phyloP scores from a whole-genome alignment of 1,140 invertebrate species.

The Liolophura sinensis region DNA sequence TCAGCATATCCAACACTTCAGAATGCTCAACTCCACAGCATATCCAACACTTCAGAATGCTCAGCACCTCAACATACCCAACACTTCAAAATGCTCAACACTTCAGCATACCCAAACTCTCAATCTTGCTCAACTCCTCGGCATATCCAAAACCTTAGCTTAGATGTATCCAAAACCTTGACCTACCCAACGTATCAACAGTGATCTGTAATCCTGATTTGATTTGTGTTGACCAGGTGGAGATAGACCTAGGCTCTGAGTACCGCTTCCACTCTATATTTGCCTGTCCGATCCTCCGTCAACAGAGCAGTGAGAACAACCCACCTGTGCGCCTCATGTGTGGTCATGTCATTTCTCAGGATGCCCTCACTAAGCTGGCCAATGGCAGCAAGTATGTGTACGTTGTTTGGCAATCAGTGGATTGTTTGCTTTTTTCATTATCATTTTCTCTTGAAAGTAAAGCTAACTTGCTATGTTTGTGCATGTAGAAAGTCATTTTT shows the following conservation, averaged over 20 bases:
- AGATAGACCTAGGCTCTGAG: constrained; percentile 86
- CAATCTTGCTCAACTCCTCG: no score
- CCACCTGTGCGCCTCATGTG: constrained; percentile 96
- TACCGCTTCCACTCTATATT: constrained; percentile 96
- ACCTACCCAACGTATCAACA: no score
- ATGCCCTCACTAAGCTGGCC: constrained; percentile 93
- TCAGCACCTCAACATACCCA: no score
- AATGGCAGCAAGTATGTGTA: constrained; percentile 84
- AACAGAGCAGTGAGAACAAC: constrained; percentile 95
- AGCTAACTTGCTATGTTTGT: constrained; percentile 4
- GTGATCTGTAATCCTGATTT: not conserved
- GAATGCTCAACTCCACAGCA: no score
- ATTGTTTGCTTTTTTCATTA: constrained; percentile 4
- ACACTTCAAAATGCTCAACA: no score
- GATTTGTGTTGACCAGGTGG: constrained; percentile 69
- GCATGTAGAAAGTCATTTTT: not conserved
- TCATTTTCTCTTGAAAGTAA: not conserved
- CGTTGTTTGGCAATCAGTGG: not conserved
- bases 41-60: no score
- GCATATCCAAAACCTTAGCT: no score
- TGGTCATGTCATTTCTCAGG: constrained; percentile 96
- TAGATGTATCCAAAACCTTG: no score
- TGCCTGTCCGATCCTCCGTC: constrained; percentile 95
- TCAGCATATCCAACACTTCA: no score
- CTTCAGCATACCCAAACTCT: no score